Evolutionary conservation across 1,140 invertebrate genomes (phyloP), one percentile per base, ranked within the genome.

Genomic region (Lepeophtheirus salmonis): DNA sequence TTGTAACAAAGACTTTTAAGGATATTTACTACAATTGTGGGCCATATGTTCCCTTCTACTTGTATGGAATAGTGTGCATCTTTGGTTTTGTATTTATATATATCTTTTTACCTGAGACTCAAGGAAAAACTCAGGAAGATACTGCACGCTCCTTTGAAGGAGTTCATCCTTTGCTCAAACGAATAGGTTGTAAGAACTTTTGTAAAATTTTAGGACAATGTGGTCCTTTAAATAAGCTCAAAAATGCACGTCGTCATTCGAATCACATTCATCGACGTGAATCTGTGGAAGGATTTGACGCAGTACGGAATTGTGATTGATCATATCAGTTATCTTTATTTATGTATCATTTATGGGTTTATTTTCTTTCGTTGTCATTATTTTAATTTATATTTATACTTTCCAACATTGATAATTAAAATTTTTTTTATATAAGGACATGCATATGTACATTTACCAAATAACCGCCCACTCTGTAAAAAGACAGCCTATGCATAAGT

Each of bases 51-150:
- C 55, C 55, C n/a, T 57, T 57, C 20, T 57, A 24, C 55, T 23
- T 57, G 13, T 57, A 57, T n/a, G 55, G 55, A 24, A 26, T 23
- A 14, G 26, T 57, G 13, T 57, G 55, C 26, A 30, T 57, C 20
- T 57, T 54, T 57, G 55, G 55, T 25, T 57, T 57, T 25, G 25
- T 57, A 17, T 57, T 57, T 23, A 41, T 57, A 3, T 57, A 26
- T 23, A 21, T 57, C 17, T 57, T 57, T 25, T 18, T 57, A 16
- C 55, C 55, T 12, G 55, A 57, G 22, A 57, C 55, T 25, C 22
- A 21, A n/a, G 55, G 55, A 25, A 57, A 30, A 21, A 30, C 55
- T 17, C 23, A 21, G 21, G 55, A 57, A 18, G 55, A 57, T n/a
- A 57, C 55, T 12, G 55, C 55, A n/a, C 30, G 30, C 30, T 41